A percentile compares a stretch with the other conserved stretches of the same genome.
Evolutionary conservation across 2,797 vertebrate species (phyloP).

Genomic region (Silurus aristotelis): DNA sequence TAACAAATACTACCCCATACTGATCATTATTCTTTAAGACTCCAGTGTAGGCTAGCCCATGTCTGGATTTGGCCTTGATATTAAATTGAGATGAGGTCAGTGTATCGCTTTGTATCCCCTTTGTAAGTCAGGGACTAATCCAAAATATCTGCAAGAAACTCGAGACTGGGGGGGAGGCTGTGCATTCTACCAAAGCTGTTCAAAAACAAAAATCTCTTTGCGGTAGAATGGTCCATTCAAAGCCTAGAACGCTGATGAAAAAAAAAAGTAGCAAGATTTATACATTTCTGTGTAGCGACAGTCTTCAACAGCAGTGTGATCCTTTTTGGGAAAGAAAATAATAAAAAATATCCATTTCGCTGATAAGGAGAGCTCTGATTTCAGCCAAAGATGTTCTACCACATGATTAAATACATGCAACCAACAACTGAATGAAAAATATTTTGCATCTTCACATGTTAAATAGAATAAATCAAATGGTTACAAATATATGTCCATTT

Average conservation of each 20-base stretch:
- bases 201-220: background rate
- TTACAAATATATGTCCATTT: background rate
- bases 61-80: no score
- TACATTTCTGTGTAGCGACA: background rate
- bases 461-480: background rate
- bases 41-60: no score
- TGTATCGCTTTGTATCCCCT: no score
- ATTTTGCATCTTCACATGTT: background rate
- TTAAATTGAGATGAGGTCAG: no score
- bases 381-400: background rate
- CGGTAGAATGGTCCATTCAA: background rate
- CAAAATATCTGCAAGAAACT: background rate
- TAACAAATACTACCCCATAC: no score
- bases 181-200: background rate
- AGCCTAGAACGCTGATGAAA: background rate
- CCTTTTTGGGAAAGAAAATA: background rate
- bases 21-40: no score
- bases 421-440: background rate
- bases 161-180: background rate
- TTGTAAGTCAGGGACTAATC: no score
- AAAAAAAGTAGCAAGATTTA: background rate
- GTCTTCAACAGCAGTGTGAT: background rate
- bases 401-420: background rate
- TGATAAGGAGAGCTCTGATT: background rate
- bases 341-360: background rate